A percentile compares a stretch with the other conserved stretches of the same genome.
phyloP scores from a whole-genome alignment of 2,797 vertebrate species.

The Cryptoblepharus egeriae region DNA sequence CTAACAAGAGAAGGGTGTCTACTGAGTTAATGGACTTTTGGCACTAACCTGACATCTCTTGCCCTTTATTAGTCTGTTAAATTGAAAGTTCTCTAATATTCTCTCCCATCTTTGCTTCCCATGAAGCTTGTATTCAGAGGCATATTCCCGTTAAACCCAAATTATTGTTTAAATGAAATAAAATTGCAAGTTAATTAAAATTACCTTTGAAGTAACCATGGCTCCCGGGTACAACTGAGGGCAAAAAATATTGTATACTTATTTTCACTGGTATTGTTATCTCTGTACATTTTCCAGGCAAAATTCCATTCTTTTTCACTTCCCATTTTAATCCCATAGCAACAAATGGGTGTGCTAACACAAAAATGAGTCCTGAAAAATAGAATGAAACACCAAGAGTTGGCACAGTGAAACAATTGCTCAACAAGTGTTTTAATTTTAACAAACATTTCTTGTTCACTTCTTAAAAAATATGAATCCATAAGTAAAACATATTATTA shows the following conservation, averaged over 20 bases:
- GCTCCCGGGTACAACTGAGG: conserved; percentile 77
- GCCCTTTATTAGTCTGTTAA: too few relatives aligned
- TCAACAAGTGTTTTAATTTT: conserved; percentile 6
- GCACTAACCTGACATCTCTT: too few relatives aligned
- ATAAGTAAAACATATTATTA: neutral
- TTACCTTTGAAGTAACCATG: conserved; percentile 81
- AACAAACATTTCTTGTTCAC: too few relatives aligned
- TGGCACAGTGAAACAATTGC: neutral
- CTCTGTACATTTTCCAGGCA: conserved; percentile 70
- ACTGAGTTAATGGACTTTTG: too few relatives aligned
- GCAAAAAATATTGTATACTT: conserved; percentile 59
- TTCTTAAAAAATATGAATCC: too few relatives aligned
- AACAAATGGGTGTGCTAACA: conserved; percentile 70
- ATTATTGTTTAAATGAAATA: too few relatives aligned
- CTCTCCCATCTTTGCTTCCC: too few relatives aligned
- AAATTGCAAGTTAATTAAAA: conserved; percentile 26
- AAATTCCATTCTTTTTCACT: conserved; percentile 81
- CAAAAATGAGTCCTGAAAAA: conserved; percentile 76
- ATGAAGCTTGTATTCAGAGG: too few relatives aligned
- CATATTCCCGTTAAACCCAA: too few relatives aligned
- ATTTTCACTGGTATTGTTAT: conserved; percentile 27
- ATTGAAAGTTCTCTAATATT: too few relatives aligned
- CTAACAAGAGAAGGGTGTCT: too few relatives aligned
- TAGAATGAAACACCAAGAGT: conserved; percentile 24
- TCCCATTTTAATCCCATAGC: conserved; percentile 78